These are phyloP conservation scores for Fregata magnificens DNA, from an alignment of 2,113 vertebrate species.

Conservation along the genomic window DNA sequence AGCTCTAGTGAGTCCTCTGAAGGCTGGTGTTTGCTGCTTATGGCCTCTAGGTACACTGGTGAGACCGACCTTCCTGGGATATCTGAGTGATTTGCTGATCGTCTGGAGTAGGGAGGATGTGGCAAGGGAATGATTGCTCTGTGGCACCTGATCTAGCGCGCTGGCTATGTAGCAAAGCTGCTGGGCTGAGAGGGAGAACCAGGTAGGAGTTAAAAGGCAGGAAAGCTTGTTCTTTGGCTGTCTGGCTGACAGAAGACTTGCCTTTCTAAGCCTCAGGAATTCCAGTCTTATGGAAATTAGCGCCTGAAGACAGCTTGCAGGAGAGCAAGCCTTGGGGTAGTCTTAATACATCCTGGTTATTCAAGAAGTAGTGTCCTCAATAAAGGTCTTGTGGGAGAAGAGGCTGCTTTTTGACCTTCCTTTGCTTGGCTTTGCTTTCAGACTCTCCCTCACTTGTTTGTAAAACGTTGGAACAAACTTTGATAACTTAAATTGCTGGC, in stretches of 20 bases:
- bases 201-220: neutral
- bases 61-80: neutral
- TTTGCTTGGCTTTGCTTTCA: neutral
- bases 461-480: neutral
- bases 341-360: neutral
- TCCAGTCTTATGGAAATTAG: neutral
- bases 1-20: neutral
- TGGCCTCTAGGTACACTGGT: neutral
- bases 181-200: neutral
- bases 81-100: neutral
- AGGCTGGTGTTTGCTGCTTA: neutral
- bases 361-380: neutral
- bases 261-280: neutral
- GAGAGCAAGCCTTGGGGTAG: neutral
- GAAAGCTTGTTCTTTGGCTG: neutral
- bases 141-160: accelerated
- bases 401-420: neutral
- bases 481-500: neutral
- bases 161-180: neutral
- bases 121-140: neutral
- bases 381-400: neutral
- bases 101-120: neutral
- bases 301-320: neutral
- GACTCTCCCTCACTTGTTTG: neutral
- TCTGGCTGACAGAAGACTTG: neutral